Evolutionary conservation across 1,140 invertebrate genomes (phyloP), one percentile per base, ranked within the genome.

Genomic region (Eupristina koningsbergeri): DNA sequence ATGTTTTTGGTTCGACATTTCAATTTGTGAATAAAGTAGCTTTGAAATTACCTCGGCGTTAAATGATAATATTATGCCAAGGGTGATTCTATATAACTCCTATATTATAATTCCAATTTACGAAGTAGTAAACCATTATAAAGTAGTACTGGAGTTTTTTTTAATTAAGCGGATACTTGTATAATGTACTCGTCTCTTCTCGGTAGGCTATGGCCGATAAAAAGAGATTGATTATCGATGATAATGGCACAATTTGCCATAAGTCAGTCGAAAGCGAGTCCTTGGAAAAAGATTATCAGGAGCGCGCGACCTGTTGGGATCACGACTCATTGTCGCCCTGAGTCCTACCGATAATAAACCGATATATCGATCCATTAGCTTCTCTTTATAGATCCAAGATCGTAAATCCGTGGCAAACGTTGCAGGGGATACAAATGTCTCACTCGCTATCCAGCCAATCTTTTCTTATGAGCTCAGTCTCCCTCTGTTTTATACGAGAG

Each of bases 141-240:
- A 58, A 1, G 74, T 36, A 39, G 31, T 58, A 61, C 19, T 17
- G 31, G 50, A 3, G 36, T 76, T 58, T 58, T 36, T 58, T 31
- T 76, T 58, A 76, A 58, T 58, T 58, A 76, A 61, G 31, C 7
- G 34, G 1, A 19, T 71, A 53, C 45, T 41, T 17, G 45, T 31
- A 41, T 13, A 34, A 5, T 11, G 15, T 45, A 26, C 5, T 0
- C 29, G 26, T 75, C 47, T 26, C 39, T 75, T n/a, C 45, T 3
- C 29, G 5, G 29, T 13, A 9, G 31, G 41, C 53, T 58, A 58
- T 5, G 5, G 50, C 11, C 26, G 53, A 36, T 58, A 81, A 81
- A 74, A 81, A 81, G 53, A 53, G 53, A 74, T 74, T 74, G 53
- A 81, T 80, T 71, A 80, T 81, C 69, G 50, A 31, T 3, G 19